Conservation (phyloP, 2,888 invertebrate species). For the Theretra japonica region DNA sequence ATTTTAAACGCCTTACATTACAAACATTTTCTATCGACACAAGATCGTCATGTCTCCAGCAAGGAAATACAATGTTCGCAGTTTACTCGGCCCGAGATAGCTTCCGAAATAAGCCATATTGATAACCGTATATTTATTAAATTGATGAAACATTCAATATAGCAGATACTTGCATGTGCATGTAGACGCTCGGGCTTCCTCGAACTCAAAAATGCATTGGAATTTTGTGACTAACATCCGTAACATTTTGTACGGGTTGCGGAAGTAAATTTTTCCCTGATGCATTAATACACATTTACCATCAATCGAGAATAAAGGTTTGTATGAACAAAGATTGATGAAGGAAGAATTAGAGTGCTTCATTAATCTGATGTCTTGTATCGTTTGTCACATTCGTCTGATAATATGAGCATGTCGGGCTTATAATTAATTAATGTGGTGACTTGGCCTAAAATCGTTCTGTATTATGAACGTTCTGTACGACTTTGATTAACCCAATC, state of each 20-base stretch:
- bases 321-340: conserved; percentile 2
- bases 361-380: conserved; percentile 27
- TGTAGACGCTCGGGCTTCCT: not conserved
- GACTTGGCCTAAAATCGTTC: conserved; percentile 19
- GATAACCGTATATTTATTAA: not conserved
- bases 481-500: not conserved
- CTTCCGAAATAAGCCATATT: not conserved
- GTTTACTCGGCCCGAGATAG: conserved; percentile 24
- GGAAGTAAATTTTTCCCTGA: not conserved
- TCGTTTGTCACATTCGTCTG: conserved; percentile 30
- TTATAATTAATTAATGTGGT: conserved; percentile 33
- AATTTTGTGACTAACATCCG: not conserved
- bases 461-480: not conserved
- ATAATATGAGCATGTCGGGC: conserved; percentile 22
- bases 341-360: conserved; percentile 26
- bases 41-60: conserved; percentile 41
- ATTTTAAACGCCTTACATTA: not conserved
- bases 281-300: not conserved
- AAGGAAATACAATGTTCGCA: conserved; percentile 46
- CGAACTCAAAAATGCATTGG: not conserved
- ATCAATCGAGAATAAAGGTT: not conserved
- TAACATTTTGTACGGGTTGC: not conserved
- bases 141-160: conserved; percentile 9
- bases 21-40: not conserved
- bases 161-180: not conserved